These are phyloP conservation scores for Apogon talboti DNA, from an alignment of 2,797 vertebrate species.

Conservation along the genomic window DNA sequence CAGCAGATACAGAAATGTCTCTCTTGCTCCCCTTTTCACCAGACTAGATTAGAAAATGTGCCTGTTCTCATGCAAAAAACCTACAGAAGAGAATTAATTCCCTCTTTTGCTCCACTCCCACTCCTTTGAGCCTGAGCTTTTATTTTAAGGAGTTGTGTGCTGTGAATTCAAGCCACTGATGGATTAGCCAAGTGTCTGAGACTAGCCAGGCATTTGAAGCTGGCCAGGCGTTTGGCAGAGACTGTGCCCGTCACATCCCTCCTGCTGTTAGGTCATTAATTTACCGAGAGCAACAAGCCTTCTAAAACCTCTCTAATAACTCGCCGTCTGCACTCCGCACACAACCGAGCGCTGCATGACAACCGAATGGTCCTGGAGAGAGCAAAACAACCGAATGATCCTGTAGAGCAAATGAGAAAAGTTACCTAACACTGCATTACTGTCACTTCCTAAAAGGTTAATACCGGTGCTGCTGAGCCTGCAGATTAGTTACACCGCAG, in stretches of 20 bases:
- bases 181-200: constrained; percentile 60
- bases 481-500: constrained; percentile 63
- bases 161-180: constrained; percentile 50
- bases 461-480: constrained; percentile 49
- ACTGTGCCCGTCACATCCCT: constrained; percentile 66
- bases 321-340: constrained; percentile 40
- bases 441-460: constrained; percentile 67
- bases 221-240: constrained; percentile 70
- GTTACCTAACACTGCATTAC: constrained; percentile 46
- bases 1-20: background rate
- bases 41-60: background rate
- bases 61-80: constrained; percentile 23
- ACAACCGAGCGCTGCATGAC: constrained; percentile 49
- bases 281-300: constrained; percentile 61
- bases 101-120: constrained; percentile 20
- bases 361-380: constrained; percentile 31
- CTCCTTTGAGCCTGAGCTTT: constrained; percentile 28
- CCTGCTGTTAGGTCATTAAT: constrained; percentile 76
- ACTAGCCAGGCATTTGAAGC: constrained; percentile 58
- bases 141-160: constrained; percentile 41
- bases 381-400: too few relatives aligned
- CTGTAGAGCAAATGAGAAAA: constrained; percentile 48
- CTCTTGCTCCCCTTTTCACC: background rate
- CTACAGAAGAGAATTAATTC: constrained; percentile 32
- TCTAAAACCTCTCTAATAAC: constrained; percentile 72